Base-by-base conservation (phyloP, 2,113 vertebrate species). In the Malurus elegans region DNA sequence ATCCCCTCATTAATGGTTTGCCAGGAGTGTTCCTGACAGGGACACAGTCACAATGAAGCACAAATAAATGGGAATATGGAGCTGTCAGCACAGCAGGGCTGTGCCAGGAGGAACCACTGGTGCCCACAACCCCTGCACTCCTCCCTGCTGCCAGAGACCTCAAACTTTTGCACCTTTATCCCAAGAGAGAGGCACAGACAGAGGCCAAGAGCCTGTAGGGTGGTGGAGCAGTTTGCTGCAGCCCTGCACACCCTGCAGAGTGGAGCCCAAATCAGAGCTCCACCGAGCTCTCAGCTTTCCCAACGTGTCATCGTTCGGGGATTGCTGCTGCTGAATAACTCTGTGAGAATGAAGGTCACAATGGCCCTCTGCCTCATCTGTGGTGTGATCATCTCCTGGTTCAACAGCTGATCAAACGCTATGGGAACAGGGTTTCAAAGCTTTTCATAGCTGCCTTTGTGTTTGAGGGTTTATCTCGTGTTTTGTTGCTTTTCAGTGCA, bases 111-210 rank as follows among this genome's bases (percentile, higher is more conserved):
- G 48, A 23, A 29, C 19, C 62, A 8, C 6, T 0, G 44, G 4
- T 4, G 9, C 5, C 54, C 4, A 1, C 0, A 5, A 47, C 26
- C 32, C 40, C 23, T 2, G 0, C 2, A 0, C 28, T 40, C 38
- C 50, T 75, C n/a, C 62, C 42, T 34, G 25, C 34, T 57, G 60
- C 54, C 40, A 36, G 23, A 57, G 20, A 62, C 47, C 48, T 19
- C 31, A 64, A 23, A 12, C 69, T 50, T 54, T 26, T 36, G 40
- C 38, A 9, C 25, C 8, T 83, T 67, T 11, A 21, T 25, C 28
- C 26, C 62, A 18, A 50, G 42, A 3, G 4, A 34, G 81, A 31
- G 31, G 44, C 32, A 64, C 26, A 34, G 2, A 10, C 0, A 4
- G n/a, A 23, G 48, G 18, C 23, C 57, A 66, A 72, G 8, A 62